phyloP scores from a whole-genome alignment of 2,888 invertebrate species.

The Omphaloscelis lunosa region DNA sequence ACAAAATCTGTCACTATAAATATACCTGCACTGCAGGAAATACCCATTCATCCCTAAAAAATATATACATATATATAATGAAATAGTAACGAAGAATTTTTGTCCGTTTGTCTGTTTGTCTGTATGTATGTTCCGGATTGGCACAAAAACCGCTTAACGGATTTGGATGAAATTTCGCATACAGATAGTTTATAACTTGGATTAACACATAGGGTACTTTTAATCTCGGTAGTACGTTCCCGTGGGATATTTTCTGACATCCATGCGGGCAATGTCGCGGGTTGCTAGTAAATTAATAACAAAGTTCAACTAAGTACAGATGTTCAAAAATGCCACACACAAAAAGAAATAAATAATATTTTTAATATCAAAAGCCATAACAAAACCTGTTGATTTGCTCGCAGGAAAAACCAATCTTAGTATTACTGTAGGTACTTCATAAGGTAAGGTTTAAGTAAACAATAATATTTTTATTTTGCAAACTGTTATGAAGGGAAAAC shows the following conservation, averaged over 20 bases:
- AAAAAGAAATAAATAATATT: not conserved
- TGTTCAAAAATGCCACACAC: not conserved
- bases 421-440: not conserved
- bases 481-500: constrained; percentile 13
- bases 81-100: too few species aligned
- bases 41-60: not conserved
- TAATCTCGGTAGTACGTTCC: not conserved
- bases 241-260: not conserved
- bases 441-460: not conserved
- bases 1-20: not conserved
- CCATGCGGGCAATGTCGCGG: not conserved
- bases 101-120: not conserved
- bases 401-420: constrained; percentile 45
- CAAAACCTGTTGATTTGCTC: constrained; percentile 5
- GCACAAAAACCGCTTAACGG: too few species aligned
- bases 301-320: not conserved
- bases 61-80: not conserved
- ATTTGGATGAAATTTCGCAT: not conserved
- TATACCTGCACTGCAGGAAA: not conserved
- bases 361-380: not conserved
- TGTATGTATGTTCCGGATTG: too few species aligned
- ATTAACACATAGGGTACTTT: not conserved
- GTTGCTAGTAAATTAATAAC: not conserved
- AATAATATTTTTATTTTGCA: not conserved
- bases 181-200: too few species aligned